phyloP scores from a whole-genome alignment of 2,797 vertebrate species.

The Sebastes cheni region DNA sequence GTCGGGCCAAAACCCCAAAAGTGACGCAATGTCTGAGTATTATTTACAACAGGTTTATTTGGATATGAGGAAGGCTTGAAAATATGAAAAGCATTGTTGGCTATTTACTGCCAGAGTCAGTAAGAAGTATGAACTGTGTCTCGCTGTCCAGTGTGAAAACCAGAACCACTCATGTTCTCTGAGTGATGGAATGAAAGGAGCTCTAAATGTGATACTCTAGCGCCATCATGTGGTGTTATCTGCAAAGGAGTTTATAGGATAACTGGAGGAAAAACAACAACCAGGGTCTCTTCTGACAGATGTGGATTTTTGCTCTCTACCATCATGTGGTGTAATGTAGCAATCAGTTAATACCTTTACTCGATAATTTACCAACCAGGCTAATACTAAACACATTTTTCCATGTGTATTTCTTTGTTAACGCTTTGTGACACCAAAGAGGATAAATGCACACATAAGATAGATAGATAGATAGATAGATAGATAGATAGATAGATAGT shows the following conservation, averaged over 20 bases:
- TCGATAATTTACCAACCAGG: background rate
- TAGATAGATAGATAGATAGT: no score
- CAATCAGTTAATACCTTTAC: background rate
- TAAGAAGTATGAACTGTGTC: slow-evolving; percentile 18
- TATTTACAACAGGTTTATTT: slow-evolving; percentile 6
- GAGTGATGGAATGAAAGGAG: background rate
- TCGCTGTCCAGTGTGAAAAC: slow-evolving; percentile 39
- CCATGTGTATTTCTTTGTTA: no score
- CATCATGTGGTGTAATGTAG: slow-evolving; percentile 1
- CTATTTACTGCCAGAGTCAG: slow-evolving; percentile 53
- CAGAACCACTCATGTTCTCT: background rate
- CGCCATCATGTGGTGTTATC: slow-evolving; percentile 54
- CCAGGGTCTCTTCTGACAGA: background rate
- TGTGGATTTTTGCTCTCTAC: background rate
- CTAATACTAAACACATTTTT: background rate
- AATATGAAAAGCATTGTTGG: slow-evolving; percentile 20
- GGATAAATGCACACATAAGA: no score
- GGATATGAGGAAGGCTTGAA: background rate
- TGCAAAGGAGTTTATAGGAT: background rate
- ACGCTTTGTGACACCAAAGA: no score
- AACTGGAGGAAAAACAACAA: background rate
- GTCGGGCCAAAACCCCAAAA: background rate
- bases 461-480: no score
- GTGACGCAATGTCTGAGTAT: background rate
- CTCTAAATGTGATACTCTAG: background rate